A percentile compares a stretch with the other conserved stretches of the same genome.
These are phyloP conservation scores for Nothura maculosa DNA, from an alignment of 2,797 vertebrate genomes.

Conservation along the genomic window DNA sequence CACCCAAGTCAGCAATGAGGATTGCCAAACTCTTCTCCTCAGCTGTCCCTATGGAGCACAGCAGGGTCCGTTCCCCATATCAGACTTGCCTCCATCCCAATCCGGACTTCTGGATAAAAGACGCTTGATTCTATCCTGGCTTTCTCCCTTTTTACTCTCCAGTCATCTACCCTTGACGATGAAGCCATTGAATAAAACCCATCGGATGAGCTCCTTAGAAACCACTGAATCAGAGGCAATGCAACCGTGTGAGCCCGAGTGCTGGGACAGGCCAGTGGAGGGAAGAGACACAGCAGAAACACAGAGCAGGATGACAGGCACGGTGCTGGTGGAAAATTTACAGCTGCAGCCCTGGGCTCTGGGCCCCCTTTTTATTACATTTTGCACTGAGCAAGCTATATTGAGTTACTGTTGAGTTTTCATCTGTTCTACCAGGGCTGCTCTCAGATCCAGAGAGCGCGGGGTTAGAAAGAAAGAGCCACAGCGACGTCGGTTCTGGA, in stretches of 20 bases:
- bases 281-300: neutral
- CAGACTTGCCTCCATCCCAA: neutral
- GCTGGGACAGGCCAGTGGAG: neutral
- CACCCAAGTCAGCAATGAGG: neutral
- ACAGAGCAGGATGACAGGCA: neutral
- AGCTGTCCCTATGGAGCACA: neutral
- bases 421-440: neutral
- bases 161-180: too few species aligned
- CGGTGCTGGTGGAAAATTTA: neutral
- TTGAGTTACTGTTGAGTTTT: neutral
- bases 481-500: neutral
- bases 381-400: neutral
- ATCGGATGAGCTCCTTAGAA: neutral
- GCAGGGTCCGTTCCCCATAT: neutral
- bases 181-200: neutral
- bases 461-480: neutral
- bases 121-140: too few species aligned
- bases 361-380: constrained; percentile 10
- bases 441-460: neutral
- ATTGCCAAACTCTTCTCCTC: neutral
- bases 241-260: accelerated
- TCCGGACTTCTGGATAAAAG: neutral
- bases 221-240: neutral
- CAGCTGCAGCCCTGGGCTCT: neutral
- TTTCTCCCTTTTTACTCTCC: too few species aligned